Base-by-base conservation (phyloP, 2,888 invertebrate genomes). In the Eremobia ochroleuca region DNA sequence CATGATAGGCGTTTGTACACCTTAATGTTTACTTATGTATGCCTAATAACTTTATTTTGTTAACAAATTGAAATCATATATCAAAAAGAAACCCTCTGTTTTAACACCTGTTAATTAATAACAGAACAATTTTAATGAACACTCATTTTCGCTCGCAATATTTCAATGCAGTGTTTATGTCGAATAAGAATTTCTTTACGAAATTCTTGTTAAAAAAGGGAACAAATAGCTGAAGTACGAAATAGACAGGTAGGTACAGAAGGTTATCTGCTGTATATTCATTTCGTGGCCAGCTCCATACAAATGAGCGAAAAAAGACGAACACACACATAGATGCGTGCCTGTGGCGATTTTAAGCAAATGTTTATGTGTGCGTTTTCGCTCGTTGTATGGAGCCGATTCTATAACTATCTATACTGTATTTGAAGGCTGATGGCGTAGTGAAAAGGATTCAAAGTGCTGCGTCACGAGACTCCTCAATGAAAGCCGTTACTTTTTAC, bases 381-480 rank as follows among this genome's bases (percentile, higher is more conserved):
- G 11, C 11, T 43, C 0, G 0, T 43, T 25, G 18, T 31, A 43
- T 15, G 4, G 0, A 58, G 21, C 0, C 9, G n/a, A 8, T 81
- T 81, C 49, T 74, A 40, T 18, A 5, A 0, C 1, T n/a, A 11
- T 28, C 4, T 74, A 4, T 1, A 2, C 15, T n/a, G 0, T 40
- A 28, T 13, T 31, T 15, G 18, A 46, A 18, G 21, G 5, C 13
- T 74, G 49, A 65, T 25, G 18, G 58, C 18, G 61, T 49, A 67
- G 18, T 78, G 34, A 81, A 81, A 83, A 83, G 79, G 58, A 78
- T 75, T 71, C 37, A 55, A 74, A 85, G 37, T 34, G 81, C 82
- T 81, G 49, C 68, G 81, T 80, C 82, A 82, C n/a, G 81, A 59
- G 40, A 43, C 69, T 73, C 85, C 67, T 82, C 81, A 73, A 85